These are phyloP conservation scores for Embidobia sp. DNA, from an alignment of 2,888 invertebrate species.

Conservation along the genomic window DNA sequence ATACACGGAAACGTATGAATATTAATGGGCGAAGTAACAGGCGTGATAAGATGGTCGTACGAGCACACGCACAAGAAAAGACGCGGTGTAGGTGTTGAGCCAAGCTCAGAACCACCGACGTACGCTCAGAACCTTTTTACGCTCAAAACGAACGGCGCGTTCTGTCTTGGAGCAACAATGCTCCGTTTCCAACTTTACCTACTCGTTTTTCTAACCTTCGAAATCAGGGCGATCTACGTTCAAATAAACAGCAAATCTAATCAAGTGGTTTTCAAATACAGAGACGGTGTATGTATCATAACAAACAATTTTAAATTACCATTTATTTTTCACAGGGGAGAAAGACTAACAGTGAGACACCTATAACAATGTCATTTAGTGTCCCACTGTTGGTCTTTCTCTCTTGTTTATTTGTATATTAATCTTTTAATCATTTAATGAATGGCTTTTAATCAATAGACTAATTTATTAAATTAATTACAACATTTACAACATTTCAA, in stretches of 20 bases:
- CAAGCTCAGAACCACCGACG: no score
- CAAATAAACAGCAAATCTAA: slow-evolving; percentile 73
- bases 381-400: no score
- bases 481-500: no score
- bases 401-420: no score
- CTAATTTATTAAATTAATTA: no score
- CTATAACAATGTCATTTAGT: no score
- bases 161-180: slow-evolving; percentile 50
- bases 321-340: no score
- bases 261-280: slow-evolving; percentile 75
- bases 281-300: slow-evolving; percentile 70
- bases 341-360: no score
- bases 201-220: slow-evolving; percentile 31
- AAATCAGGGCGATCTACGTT: slow-evolving; percentile 67
- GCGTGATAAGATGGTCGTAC: slow-evolving; percentile 35
- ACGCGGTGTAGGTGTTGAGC: slow-evolving; percentile 45
- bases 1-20: slow-evolving; percentile 55
- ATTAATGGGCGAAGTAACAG: slow-evolving; percentile 38
- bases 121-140: slow-evolving; percentile 5
- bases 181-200: slow-evolving; percentile 45
- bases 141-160: slow-evolving; percentile 23
- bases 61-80: slow-evolving; percentile 24
- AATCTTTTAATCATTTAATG: no score
- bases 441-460: no score
- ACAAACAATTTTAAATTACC: not conserved